phyloP scores from a whole-genome alignment of 1,140 invertebrate species.

The Plectus sambesii region DNA sequence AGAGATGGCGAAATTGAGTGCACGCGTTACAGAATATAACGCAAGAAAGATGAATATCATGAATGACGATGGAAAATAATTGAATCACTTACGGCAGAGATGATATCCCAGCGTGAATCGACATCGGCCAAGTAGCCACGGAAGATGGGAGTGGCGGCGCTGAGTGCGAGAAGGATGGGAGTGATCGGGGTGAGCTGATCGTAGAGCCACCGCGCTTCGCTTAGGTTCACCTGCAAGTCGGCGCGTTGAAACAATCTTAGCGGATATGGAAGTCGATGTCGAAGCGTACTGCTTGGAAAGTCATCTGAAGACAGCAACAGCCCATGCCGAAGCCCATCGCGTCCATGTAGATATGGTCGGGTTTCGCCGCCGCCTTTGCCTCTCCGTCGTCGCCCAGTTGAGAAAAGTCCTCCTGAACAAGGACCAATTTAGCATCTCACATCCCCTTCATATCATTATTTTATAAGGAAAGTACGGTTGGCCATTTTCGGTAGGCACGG shows the following conservation, averaged over 20 bases:
- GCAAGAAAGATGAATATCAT: conserved; percentile 11
- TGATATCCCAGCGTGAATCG: conserved; percentile 93
- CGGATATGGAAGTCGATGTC: too few relatives aligned
- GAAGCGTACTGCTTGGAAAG: conserved; percentile 76
- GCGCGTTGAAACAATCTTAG: too few relatives aligned
- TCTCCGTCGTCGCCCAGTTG: conserved; percentile 52
- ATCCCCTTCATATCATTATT: conserved; percentile 8
- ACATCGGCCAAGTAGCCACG: conserved; percentile 82
- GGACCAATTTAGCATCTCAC: conserved; percentile 1
- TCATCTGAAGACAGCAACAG: conserved; percentile 80
- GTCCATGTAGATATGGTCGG: conserved; percentile 85
- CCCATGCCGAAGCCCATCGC: conserved; percentile 99
- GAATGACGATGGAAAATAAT: conserved; percentile 8
- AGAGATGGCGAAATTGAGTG: too few relatives aligned
- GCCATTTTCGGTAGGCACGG: too few relatives aligned
- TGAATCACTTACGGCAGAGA: conserved; percentile 47
- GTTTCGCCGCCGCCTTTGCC: conserved; percentile 29
- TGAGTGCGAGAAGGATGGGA: conserved; percentile 91
- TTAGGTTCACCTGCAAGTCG: too few relatives aligned
- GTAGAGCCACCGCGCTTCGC: conserved; percentile 84
- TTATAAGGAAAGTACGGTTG: conserved; percentile 3
- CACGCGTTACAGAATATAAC: too few relatives aligned
- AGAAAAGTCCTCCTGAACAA: conserved; percentile 60
- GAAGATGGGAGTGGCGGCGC: conserved; percentile 86
- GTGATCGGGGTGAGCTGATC: conserved; percentile 93